phyloP scores from a whole-genome alignment of 2,888 invertebrate species.

The Macropis europaea region DNA sequence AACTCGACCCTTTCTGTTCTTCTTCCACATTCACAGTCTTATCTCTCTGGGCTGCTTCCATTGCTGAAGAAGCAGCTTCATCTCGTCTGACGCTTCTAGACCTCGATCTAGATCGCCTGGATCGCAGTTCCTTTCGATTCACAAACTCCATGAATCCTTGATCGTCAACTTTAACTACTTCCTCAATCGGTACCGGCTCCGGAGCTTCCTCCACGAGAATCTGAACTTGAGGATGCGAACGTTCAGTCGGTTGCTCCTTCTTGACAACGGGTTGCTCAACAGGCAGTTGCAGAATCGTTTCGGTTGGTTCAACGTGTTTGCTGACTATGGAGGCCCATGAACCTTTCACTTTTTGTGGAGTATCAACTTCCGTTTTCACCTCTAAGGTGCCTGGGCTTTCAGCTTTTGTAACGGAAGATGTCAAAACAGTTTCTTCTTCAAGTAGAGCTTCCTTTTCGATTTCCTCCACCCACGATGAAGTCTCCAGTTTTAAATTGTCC shows the following conservation, averaged over 20 bases:
- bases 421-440: neutral
- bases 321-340: conserved; percentile 72
- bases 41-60: conserved; percentile 23
- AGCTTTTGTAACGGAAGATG: neutral
- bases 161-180: conserved; percentile 62
- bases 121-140: conserved; percentile 71
- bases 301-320: conserved; percentile 58
- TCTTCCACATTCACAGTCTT: conserved; percentile 7
- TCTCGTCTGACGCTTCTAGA: conserved; percentile 67
- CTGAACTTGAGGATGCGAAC: conserved; percentile 61
- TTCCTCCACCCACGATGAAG: conserved; percentile 53
- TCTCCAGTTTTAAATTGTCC: conserved; percentile 7
- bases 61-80: neutral
- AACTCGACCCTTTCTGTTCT: conserved; percentile 8
- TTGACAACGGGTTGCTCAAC: conserved; percentile 12
- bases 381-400: no score
- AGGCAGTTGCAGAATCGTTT: neutral
- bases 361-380: neutral
- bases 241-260: conserved; percentile 8
- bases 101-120: conserved; percentile 77
- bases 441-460: conserved; percentile 39
- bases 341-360: conserved; percentile 26
- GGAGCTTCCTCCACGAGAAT: conserved; percentile 71
- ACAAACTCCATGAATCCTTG: conserved; percentile 47
- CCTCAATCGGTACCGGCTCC: conserved; percentile 70